Evolutionary conservation across 1,140 invertebrate species (phyloP).

Genomic region (Plectus sambesii): DNA sequence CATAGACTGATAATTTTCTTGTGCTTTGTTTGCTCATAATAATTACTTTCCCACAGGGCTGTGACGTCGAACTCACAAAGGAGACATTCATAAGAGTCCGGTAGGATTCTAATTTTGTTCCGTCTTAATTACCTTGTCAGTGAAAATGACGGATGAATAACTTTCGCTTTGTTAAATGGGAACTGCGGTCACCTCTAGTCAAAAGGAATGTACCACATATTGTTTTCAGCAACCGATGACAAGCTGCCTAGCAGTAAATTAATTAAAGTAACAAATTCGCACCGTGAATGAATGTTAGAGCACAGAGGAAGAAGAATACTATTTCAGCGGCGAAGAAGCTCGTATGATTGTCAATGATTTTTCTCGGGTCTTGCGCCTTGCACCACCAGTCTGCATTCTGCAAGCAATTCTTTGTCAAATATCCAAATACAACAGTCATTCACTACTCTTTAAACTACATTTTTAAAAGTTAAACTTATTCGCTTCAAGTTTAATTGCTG

Average conservation of each 20-base stretch:
- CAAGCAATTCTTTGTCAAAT: constrained; percentile 24
- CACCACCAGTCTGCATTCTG: constrained; percentile 49
- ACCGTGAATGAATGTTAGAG: constrained; percentile 49
- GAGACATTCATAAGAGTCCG: no score
- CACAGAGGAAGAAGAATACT: constrained; percentile 41
- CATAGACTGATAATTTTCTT: no score
- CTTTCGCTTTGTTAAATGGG: neutral
- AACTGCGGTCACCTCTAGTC: constrained; percentile 8
- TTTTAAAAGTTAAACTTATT: no score
- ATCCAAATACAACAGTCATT: constrained; percentile 1
- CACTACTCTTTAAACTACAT: constrained; percentile 8
- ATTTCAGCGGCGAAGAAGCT: constrained; percentile 47
- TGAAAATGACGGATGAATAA: no score
- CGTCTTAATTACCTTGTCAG: no score
- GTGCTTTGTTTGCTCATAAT: no score
- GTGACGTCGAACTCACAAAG: no score
- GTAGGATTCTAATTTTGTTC: no score
- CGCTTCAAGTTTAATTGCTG: constrained; percentile 5
- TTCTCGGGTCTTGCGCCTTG: constrained; percentile 43
- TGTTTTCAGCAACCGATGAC: neutral
- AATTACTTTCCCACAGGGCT: no score
- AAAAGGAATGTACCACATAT: neutral
- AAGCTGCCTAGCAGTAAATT: neutral
- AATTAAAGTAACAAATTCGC: constrained; percentile 19
- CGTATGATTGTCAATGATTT: constrained; percentile 47